Evolutionary conservation across 1,140 invertebrate species (phyloP).

Genomic region (Drosophila ironensis): DNA sequence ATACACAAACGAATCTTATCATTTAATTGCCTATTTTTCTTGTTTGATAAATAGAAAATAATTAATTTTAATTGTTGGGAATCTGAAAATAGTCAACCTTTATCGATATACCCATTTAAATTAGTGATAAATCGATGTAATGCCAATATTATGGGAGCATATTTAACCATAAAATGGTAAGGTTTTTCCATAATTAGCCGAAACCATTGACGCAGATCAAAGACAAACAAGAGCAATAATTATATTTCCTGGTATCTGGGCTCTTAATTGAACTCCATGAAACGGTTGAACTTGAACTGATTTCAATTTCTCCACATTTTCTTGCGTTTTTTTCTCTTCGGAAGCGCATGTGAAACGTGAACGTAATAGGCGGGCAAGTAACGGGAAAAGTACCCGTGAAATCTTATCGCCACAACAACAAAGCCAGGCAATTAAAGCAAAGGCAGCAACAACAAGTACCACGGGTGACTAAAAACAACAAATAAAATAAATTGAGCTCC

Average conservation of each 20-base stretch:
- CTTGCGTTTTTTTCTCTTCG: constrained; percentile 2
- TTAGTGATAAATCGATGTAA: too few relatives aligned
- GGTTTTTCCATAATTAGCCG: too few relatives aligned
- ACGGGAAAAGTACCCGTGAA: constrained; percentile 45
- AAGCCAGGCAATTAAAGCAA: constrained; percentile 35
- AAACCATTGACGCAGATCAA: constrained; percentile 18
- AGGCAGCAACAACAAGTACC: constrained; percentile 4
- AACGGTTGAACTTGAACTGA: constrained; percentile 36
- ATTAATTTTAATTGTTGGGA: too few relatives aligned
- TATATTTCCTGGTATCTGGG: not conserved
- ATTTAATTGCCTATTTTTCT: too few relatives aligned
- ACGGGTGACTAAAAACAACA: constrained; percentile 41
- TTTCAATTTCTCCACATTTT: not conserved
- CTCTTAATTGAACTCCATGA: not conserved
- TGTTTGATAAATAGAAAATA: too few relatives aligned
- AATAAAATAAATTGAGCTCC: constrained; percentile 53
- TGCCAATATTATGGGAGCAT: too few relatives aligned
- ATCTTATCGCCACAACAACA: constrained; percentile 41
- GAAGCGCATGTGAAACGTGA: constrained; percentile 7
- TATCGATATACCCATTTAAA: too few relatives aligned
- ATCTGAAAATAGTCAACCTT: too few relatives aligned
- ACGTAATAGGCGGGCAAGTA: constrained; percentile 9
- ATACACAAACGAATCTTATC: too few relatives aligned
- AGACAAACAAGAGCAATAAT: constrained; percentile 8
- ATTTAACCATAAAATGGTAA: too few relatives aligned